A percentile compares a stretch with the other conserved stretches of the same genome.
Evolutionary conservation across 1,140 invertebrate genomes (phyloP).

Genomic region (Tetragnatha versicolor): DNA sequence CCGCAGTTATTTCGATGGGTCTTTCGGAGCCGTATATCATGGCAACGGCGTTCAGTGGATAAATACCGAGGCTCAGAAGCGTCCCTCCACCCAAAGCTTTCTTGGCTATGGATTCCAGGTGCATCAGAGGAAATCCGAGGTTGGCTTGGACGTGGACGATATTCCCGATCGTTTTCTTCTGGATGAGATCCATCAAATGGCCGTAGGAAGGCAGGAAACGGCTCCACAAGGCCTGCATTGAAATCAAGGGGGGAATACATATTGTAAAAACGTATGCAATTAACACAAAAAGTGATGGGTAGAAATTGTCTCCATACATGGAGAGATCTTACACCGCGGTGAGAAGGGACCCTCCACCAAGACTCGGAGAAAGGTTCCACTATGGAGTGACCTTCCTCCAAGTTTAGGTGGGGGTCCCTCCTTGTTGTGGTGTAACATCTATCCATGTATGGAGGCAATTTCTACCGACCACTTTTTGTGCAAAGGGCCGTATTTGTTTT

Average conservation of each 20-base stretch:
- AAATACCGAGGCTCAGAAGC: constrained; percentile 83
- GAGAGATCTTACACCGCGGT: too few relatives aligned
- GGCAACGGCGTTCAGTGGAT: constrained; percentile 77
- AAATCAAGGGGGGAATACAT: neutral
- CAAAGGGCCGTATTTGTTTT: too few relatives aligned
- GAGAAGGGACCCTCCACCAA: too few relatives aligned
- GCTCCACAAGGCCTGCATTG: constrained; percentile 76
- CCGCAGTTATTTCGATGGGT: constrained; percentile 70
- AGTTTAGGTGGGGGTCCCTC: too few relatives aligned
- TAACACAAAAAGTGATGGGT: too few relatives aligned
- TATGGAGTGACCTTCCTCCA: too few relatives aligned
- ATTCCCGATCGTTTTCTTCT: constrained; percentile 75
- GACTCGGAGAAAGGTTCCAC: too few relatives aligned
- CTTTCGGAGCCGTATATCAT: constrained; percentile 73
- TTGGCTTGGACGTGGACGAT: constrained; percentile 72
- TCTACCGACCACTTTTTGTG: too few relatives aligned
- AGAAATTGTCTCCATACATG: too few relatives aligned
- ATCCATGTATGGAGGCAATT: too few relatives aligned
- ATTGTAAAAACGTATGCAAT: too few relatives aligned
- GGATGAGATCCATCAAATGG: constrained; percentile 70
- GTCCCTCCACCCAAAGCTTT: constrained; percentile 79
- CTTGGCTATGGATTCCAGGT: constrained; percentile 71
- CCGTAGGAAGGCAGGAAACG: constrained; percentile 80
- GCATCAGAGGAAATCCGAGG: constrained; percentile 72
- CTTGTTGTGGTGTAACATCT: too few relatives aligned